Conservation (phyloP, 2,797 vertebrate genomes). For the Scolopax bukidnonensis region DNA sequence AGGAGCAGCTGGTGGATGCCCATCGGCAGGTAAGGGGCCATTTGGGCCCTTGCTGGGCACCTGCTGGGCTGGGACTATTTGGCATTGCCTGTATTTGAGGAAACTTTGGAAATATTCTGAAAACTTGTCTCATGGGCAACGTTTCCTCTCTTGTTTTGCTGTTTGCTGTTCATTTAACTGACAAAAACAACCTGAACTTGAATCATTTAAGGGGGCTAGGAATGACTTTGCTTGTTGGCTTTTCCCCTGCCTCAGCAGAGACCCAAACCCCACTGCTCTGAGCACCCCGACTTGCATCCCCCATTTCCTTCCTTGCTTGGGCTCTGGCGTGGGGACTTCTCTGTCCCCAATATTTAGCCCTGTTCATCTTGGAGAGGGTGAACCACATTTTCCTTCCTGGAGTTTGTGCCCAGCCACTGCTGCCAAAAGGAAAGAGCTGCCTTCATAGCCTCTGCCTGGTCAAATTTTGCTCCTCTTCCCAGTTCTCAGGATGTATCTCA, state of each 20-base stretch:
- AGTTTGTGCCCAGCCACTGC: not conserved
- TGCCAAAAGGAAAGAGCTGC: not conserved
- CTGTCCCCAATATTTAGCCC: not conserved
- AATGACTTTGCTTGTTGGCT: not conserved
- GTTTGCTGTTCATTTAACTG: not conserved
- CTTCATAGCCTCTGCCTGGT: not conserved
- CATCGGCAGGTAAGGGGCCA: constrained; percentile 87
- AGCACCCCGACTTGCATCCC: not conserved
- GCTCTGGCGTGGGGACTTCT: fast-evolving
- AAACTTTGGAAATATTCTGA: not conserved
- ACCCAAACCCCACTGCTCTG: not conserved
- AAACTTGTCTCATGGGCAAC: not conserved
- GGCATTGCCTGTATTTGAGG: not conserved
- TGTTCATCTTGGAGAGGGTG: not conserved
- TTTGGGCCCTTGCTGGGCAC: not conserved
- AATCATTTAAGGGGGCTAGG: not conserved
- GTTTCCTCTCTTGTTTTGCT: not conserved
- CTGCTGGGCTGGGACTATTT: not conserved
- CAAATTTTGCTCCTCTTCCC: not conserved
- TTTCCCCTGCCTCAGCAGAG: not conserved
- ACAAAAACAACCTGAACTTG: not conserved
- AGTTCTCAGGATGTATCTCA: not conserved
- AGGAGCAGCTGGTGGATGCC: constrained; percentile 88
- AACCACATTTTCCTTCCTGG: not conserved
- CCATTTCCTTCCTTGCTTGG: not conserved